These are phyloP conservation scores for Apeltes quadracus DNA, from an alignment of 2,113 vertebrate genomes.

Conservation along the genomic window DNA sequence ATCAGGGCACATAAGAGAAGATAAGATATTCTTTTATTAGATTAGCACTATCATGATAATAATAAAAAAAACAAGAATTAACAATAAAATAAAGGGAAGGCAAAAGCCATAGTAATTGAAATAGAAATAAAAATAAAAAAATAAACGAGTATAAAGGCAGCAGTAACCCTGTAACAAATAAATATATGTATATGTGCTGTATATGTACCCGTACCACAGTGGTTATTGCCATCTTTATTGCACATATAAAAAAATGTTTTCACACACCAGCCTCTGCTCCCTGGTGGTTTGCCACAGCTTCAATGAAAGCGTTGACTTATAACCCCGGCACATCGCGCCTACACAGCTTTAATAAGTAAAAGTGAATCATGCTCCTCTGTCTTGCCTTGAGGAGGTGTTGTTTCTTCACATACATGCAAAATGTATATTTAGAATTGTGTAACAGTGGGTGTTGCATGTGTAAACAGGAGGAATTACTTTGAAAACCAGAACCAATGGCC, in stretches of 20 bases:
- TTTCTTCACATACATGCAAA: conserved; percentile 52
- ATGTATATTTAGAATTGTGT: conserved; percentile 64
- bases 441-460: conserved; percentile 34
- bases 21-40: no score
- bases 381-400: conserved; percentile 21
- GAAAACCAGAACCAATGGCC: conserved; percentile 27
- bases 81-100: no score
- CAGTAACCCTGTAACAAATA: no score
- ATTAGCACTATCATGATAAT: no score
- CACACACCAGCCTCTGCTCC: conserved; percentile 5
- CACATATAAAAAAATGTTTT: not conserved
- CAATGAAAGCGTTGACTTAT: conserved; percentile 29
- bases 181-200: no score
- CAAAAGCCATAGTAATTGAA: no score
- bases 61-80: no score
- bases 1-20: not conserved
- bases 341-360: conserved; percentile 53
- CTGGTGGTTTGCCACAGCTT: conserved; percentile 8
- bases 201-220: no score
- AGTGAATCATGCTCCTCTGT: conserved; percentile 38
- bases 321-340: conserved; percentile 28
- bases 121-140: no score
- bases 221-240: no score
- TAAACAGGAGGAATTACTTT: conserved; percentile 45
- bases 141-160: no score